A percentile compares a stretch with the other conserved stretches of the same genome.
phyloP scores from a whole-genome alignment of 2,888 invertebrate genomes.

The Nowickia ferox region DNA sequence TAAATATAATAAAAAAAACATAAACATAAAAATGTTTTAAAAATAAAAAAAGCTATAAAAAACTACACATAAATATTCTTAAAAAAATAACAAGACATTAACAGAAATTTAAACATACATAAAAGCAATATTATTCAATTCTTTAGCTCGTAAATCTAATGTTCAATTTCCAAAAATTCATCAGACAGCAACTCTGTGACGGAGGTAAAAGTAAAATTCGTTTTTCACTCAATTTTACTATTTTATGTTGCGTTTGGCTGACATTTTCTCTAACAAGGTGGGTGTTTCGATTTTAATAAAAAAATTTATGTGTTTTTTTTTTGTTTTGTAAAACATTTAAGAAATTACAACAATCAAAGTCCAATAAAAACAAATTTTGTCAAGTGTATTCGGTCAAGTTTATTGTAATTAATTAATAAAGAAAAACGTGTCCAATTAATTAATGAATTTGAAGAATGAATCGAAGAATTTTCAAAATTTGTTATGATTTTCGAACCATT shows the following conservation, averaged over 20 bases:
- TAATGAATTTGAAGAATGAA: too few species aligned
- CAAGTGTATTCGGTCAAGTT: neutral
- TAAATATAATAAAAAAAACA: neutral
- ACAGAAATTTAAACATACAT: too few species aligned
- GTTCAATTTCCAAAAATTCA: slow-evolving; percentile 20
- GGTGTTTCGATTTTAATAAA: slow-evolving; percentile 26
- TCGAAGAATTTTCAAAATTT: too few species aligned
- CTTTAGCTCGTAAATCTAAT: slow-evolving; percentile 31
- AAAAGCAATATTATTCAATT: neutral
- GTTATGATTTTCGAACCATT: too few species aligned
- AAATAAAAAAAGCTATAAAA: neutral
- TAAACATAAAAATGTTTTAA: neutral
- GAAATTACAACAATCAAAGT: slow-evolving; percentile 3
- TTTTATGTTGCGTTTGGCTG: slow-evolving; percentile 42
- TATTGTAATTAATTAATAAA: neutral
- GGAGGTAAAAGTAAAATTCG: neutral
- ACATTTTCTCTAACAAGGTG: slow-evolving; percentile 32
- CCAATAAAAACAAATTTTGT: neutral
- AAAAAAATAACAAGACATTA: neutral
- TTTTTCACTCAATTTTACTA: neutral
- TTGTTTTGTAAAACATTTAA: slow-evolving; percentile 17
- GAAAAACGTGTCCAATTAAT: too few species aligned
- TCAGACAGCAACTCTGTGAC: neutral
- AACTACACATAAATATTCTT: neutral
- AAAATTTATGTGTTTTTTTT: neutral